Evolutionary conservation across 2,797 vertebrate species (phyloP).

Genomic region (Echeneis naucrates): DNA sequence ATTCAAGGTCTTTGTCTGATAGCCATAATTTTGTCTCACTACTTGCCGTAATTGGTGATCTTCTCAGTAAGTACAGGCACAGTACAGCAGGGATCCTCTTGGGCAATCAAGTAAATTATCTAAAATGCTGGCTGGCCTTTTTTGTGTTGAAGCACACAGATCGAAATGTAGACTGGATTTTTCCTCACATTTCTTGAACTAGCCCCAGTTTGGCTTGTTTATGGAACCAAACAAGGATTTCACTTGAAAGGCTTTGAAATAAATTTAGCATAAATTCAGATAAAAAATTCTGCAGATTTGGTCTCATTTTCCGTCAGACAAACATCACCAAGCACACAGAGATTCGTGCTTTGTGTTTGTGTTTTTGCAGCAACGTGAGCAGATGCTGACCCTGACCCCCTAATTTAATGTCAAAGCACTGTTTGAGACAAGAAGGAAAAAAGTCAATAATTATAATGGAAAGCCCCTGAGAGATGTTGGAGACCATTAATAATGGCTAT

Average conservation of each 20-base stretch:
- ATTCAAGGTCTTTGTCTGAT: constrained; percentile 21
- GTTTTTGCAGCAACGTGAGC: constrained; percentile 22
- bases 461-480: constrained; percentile 66
- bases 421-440: constrained; percentile 53
- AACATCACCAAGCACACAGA: constrained; percentile 9
- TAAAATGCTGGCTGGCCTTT: constrained; percentile 21
- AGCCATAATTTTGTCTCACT: constrained; percentile 4
- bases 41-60: constrained; percentile 37
- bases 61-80: constrained; percentile 18
- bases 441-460: constrained; percentile 80
- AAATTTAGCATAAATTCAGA: constrained; percentile 4
- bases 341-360: constrained; percentile 30
- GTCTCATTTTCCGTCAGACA: constrained; percentile 10
- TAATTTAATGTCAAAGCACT: constrained; percentile 53
- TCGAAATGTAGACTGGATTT: constrained; percentile 10
- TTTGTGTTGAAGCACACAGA: constrained; percentile 8
- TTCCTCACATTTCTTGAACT: constrained; percentile 14
- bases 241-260: constrained; percentile 9
- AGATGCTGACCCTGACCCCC: constrained; percentile 48
- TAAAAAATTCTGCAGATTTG: neutral
- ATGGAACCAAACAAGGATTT: constrained; percentile 20
- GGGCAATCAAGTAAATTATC: constrained; percentile 31
- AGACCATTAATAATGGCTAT: constrained; percentile 80
- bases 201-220: constrained; percentile 42
- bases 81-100: constrained; percentile 35